phyloP scores from a whole-genome alignment of 2,888 invertebrate genomes.

The Euplexia lucipara region DNA sequence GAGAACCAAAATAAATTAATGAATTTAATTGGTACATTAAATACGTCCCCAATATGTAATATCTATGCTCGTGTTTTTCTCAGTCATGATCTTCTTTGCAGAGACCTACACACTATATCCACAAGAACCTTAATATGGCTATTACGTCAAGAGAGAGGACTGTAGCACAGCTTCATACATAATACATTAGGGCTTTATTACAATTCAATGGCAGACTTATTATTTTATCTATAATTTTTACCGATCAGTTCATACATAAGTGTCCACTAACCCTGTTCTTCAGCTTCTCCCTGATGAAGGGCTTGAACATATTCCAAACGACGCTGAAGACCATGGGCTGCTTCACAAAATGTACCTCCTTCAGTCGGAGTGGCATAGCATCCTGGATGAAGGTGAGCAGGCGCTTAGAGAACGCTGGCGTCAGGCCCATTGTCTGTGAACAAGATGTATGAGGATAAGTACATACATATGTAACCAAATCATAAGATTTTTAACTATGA shows the following conservation, averaged over 20 bases:
- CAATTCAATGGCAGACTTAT: not conserved
- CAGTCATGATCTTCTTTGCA: not conserved
- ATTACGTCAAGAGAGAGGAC: not conserved
- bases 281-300: conserved; percentile 95
- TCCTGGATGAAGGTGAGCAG: conserved; percentile 96
- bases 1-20: too few relatives aligned
- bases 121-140: not conserved
- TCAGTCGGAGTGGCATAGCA: conserved; percentile 96
- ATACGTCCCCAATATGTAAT: not conserved
- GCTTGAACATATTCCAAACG: conserved; percentile 96
- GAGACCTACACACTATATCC: not conserved
- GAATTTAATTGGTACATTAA: too few relatives aligned
- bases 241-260: not conserved
- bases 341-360: conserved; percentile 96
- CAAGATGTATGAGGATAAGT: conserved; percentile 21
- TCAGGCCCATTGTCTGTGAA: conserved; percentile 92
- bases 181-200: too few relatives aligned
- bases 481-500: too few relatives aligned
- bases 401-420: conserved; percentile 94
- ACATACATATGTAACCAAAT: too few relatives aligned
- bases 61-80: not conserved
- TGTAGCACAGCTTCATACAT: not conserved
- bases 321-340: conserved; percentile 96
- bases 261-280: conserved; percentile 92
- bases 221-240: not conserved